These are phyloP conservation scores for Holothuria glaberrima DNA, from an alignment of 35 echinoderm and acorn worm genomes.

Conservation along the genomic window DNA sequence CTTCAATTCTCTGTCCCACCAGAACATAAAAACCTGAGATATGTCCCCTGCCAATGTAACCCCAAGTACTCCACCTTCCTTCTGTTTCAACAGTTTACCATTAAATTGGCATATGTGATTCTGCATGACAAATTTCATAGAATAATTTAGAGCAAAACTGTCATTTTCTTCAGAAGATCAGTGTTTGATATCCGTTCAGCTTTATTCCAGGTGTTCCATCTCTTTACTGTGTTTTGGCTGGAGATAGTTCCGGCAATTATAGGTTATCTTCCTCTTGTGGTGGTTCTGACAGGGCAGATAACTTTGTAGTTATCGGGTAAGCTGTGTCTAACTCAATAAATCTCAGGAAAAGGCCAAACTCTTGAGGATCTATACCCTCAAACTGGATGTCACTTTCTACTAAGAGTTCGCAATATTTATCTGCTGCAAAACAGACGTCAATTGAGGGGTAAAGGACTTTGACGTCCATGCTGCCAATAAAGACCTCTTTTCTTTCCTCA, in stretches of 20 bases:
- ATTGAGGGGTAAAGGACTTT: not conserved
- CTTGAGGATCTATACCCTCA: not conserved
- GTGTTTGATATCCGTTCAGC: not conserved
- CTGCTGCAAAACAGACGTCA: too few species aligned
- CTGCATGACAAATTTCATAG: not conserved
- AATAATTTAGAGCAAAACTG: not conserved
- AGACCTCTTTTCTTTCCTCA: not conserved
- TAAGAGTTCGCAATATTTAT: not conserved
- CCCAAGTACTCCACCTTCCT: not conserved
- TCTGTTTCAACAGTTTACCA: not conserved
- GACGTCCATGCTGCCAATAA: not conserved
- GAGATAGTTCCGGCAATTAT: not conserved
- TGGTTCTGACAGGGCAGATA: not conserved
- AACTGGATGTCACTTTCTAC: not conserved
- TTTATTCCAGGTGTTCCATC: too few species aligned
- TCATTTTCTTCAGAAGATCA: not conserved
- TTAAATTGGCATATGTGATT: not conserved
- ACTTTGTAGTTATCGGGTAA: not conserved
- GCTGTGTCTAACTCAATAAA: not conserved
- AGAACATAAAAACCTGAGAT: not conserved
- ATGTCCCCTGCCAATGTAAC: too few species aligned
- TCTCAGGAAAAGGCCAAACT: not conserved
- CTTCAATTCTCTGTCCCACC: not conserved
- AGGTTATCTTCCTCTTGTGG: not conserved
- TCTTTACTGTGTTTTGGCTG: not conserved